Evolutionary conservation across 2,113 vertebrate genomes (phyloP).

Genomic region (Pterocles burchelli): DNA sequence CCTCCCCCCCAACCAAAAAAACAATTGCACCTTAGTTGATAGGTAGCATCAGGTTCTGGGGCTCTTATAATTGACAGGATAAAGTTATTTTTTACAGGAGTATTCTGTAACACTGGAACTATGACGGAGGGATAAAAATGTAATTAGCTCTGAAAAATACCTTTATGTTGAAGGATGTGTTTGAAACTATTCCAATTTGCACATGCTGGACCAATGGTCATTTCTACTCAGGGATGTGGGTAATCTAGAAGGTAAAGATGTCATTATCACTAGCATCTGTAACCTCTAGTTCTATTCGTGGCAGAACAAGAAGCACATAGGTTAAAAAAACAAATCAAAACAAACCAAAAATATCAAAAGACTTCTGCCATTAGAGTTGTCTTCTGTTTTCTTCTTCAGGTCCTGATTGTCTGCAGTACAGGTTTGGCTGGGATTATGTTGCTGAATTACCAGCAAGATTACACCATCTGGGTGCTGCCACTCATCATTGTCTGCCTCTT

Average conservation of each 20-base stretch:
- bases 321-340: not conserved
- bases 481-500: conserved; percentile 96
- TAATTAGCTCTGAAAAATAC: not conserved
- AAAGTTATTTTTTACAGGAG: not conserved
- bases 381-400: conserved; percentile 71
- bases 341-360: not conserved
- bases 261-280: not conserved
- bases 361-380: not conserved
- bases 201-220: not conserved
- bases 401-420: conserved; percentile 92
- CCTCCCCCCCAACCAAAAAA: not conserved
- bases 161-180: not conserved
- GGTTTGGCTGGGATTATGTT: conserved; percentile 92
- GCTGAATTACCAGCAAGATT: conserved; percentile 93
- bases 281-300: not conserved
- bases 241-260: not conserved
- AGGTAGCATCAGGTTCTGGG: not conserved
- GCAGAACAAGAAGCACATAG: not conserved
- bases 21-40: not conserved
- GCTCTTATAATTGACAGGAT: not conserved
- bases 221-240: not conserved
- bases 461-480: conserved; percentile 94
- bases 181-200: not conserved
- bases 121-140: not conserved
- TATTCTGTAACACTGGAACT: not conserved